Conservation (phyloP, 2,113 vertebrate species). For the Erythrocercus mccallii region DNA sequence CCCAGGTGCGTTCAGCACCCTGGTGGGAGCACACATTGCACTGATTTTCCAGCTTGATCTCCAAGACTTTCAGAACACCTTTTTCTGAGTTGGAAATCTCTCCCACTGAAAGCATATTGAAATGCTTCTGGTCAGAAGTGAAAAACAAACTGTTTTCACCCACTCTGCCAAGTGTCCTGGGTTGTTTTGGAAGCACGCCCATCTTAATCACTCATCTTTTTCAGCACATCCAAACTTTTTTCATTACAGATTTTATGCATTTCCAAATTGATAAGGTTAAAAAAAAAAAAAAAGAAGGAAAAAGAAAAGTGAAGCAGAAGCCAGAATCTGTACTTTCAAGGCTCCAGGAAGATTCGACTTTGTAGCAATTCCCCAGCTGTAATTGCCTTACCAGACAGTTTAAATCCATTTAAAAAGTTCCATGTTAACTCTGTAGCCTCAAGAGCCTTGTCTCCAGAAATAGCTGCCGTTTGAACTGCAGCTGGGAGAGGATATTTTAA, state of each 20-base stretch:
- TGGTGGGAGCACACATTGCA: neutral
- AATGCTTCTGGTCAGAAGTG: neutral
- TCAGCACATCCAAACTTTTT: neutral
- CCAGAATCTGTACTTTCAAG: neutral
- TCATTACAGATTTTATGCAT: neutral
- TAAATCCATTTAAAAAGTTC: conserved; percentile 16
- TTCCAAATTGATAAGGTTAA: neutral
- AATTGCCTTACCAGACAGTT: conserved; percentile 5
- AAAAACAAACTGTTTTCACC: neutral
- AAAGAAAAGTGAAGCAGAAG: neutral
- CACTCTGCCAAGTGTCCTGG: neutral
- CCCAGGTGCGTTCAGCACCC: neutral
- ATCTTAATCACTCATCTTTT: neutral
- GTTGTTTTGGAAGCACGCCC: neutral
- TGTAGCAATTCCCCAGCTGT: neutral
- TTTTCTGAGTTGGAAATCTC: neutral
- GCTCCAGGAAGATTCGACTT: neutral
- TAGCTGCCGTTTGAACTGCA: neutral
- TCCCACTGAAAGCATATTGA: neutral
- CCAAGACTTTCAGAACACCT: neutral
- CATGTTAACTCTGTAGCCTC: neutral
- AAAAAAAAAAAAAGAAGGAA: neutral
- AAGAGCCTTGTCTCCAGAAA: conserved; percentile 7
- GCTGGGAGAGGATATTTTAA: neutral
- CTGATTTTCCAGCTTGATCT: neutral